Evolutionary conservation across 2,797 vertebrate genomes (phyloP).

Genomic region (Cetoscarus ocellatus): DNA sequence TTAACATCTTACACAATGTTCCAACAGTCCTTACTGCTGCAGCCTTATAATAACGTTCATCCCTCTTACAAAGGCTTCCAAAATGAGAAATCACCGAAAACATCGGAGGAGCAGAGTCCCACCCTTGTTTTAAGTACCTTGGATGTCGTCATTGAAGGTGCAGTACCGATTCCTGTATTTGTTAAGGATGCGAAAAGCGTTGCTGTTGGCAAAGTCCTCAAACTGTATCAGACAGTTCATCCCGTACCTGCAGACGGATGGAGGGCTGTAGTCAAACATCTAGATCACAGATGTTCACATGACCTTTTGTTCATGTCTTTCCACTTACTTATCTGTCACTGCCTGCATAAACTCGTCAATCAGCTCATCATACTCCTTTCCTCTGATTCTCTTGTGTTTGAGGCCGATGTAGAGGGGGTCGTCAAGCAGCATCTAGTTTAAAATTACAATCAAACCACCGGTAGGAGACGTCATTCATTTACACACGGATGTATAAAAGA

Average conservation of each 20-base stretch:
- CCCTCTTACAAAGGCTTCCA: too few relatives aligned
- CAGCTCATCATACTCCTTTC: constrained; percentile 94
- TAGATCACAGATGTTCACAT: background rate
- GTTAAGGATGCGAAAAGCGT: constrained; percentile 95
- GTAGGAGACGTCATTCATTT: background rate
- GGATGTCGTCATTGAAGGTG: constrained; percentile 98
- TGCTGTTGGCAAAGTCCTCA: constrained; percentile 98
- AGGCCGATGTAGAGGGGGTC: constrained; percentile 98
- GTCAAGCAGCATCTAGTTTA: constrained; percentile 88
- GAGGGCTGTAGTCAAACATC: constrained; percentile 4
- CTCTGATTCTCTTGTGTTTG: constrained; percentile 94
- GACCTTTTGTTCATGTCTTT: background rate
- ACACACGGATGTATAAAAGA: background rate
- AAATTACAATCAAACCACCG: constrained; percentile 11
- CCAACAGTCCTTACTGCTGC: too few relatives aligned
- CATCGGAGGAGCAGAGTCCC: background rate
- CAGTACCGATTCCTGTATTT: constrained; percentile 96
- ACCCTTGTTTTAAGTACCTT: constrained; percentile 83
- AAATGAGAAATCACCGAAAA: too few relatives aligned
- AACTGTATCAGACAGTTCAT: constrained; percentile 98
- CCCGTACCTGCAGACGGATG: constrained; percentile 88
- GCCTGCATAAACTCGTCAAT: constrained; percentile 99
- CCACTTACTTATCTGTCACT: constrained; percentile 93
- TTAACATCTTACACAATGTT: too few relatives aligned
- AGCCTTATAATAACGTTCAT: too few relatives aligned